Conservation (phyloP, 2,113 vertebrate species). For the Tympanuchus pallidicinctus region DNA sequence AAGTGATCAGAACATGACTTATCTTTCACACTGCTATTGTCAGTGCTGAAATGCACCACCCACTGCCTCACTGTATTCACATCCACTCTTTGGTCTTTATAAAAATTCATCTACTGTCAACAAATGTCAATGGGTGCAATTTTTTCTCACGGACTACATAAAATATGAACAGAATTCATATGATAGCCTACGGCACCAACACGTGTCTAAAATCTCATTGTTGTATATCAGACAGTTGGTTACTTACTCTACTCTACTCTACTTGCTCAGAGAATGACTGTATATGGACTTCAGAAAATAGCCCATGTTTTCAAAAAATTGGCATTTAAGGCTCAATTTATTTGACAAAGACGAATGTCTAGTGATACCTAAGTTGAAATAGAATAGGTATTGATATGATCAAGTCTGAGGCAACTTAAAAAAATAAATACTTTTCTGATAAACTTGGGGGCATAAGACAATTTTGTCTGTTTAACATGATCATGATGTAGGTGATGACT, state of each 20-base stretch:
- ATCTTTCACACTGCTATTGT: no score
- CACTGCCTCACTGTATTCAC: no score
- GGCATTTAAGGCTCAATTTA: background rate
- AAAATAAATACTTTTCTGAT: background rate
- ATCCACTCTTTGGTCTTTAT: no score
- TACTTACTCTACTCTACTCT: background rate
- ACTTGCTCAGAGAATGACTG: background rate
- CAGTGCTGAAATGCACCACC: no score
- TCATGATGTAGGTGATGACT: background rate
- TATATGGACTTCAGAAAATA: background rate
- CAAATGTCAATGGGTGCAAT: no score
- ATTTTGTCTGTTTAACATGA: background rate
- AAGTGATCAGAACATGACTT: background rate
- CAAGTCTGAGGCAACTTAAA: background rate
- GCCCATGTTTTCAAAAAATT: background rate
- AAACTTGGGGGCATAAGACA: background rate
- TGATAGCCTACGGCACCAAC: background rate
- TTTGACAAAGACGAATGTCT: background rate
- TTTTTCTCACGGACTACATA: no score
- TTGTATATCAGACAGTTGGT: background rate
- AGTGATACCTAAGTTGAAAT: background rate
- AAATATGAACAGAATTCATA: background rate
- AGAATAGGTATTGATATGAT: background rate
- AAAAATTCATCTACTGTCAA: no score
- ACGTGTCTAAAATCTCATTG: background rate